Base-by-base conservation (phyloP, 2,888 invertebrate species). In the Lasioglossum malachurum region DNA sequence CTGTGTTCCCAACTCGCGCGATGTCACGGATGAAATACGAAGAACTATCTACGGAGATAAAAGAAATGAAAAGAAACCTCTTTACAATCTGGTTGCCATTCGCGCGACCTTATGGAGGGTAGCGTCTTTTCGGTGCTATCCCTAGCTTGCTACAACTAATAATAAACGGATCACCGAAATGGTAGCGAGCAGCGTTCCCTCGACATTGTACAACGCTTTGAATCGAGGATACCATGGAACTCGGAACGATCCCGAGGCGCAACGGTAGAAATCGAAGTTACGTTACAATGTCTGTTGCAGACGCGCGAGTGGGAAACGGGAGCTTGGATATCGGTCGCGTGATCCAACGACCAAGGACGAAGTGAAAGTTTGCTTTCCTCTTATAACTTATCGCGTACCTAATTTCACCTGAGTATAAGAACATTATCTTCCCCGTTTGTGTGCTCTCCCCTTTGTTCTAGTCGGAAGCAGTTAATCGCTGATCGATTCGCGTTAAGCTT, bases 381-480 rank as follows among this genome's bases (percentile, higher is more conserved):
- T 86, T 83, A 16, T 31, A 86, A 82, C 75, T 53, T 75, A 88
- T 53, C 79, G 75, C 75, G 69, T 69, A 84, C 46, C 83, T 88
- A 88, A 86, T 83, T 88, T 87, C 41, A 88, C 88, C 88, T 88
- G 88, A 88, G 88, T 86, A 69, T 69, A 82, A 83, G 86, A 88
- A 83, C 75, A 84, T 87, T 67, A 57, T 87, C 80, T 87, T 78
- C 73, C 83, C 71, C 41, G 14, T 41, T 41, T 14, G 14, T n/a
- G 38, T n/a, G 41, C 23, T n/a, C 71, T 71, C 41, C 41, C 14
- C 41, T 71, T 75, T 82, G 83, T 69, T 73, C 44, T 57, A 80
- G 57, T 84, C 72, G 78, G 88, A 86, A 85, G 83, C 84, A 84
- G 78, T 60, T 44, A 53, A 77, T 80, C 46, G 80, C 72, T 71